A percentile compares a stretch with the other conserved stretches of the same genome.
Conservation (phyloP, 2,888 invertebrate species). For the Incurvaria masculella region DNA sequence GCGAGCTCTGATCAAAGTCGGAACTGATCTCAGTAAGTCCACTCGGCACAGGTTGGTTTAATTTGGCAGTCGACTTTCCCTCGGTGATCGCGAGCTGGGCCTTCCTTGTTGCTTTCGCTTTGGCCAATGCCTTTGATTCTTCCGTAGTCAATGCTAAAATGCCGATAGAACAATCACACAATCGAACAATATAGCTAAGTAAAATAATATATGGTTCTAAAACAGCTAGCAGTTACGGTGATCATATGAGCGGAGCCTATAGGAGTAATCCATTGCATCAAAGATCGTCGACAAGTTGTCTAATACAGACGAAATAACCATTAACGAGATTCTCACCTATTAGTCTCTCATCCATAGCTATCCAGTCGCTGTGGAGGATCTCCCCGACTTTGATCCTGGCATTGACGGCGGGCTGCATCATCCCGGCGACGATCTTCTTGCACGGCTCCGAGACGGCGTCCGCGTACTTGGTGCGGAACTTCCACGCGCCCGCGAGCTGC, state of each 20-base stretch:
- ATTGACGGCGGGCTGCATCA: slow-evolving; percentile 66
- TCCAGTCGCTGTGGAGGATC: slow-evolving; percentile 58
- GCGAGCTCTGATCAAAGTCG: too few relatives aligned
- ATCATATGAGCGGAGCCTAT: not conserved
- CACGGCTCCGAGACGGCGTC: slow-evolving; percentile 57
- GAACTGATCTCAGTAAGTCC: too few relatives aligned
- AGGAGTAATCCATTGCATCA: not conserved
- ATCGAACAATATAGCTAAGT: too few relatives aligned
- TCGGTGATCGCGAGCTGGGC: too few relatives aligned
- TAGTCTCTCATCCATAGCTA: slow-evolving; percentile 62
- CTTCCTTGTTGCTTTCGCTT: slow-evolving; percentile 35
- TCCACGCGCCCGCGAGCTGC: slow-evolving; percentile 60
- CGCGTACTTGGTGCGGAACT: slow-evolving; percentile 63
- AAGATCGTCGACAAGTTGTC: not conserved
- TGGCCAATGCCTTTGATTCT: slow-evolving; percentile 36
- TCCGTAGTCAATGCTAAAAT: slow-evolving; percentile 41
- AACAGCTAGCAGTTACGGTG: too few relatives aligned
- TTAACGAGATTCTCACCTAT: slow-evolving; percentile 27
- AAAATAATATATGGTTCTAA: too few relatives aligned
- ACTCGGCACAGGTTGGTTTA: too few relatives aligned
- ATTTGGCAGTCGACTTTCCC: too few relatives aligned
- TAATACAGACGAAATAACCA: too few relatives aligned
- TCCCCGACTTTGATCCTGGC: slow-evolving; percentile 60
- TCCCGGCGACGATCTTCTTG: slow-evolving; percentile 57
- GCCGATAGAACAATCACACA: too few relatives aligned